Base-by-base conservation (phyloP, 1,140 invertebrate genomes). In the Chironomus striatipennis region DNA sequence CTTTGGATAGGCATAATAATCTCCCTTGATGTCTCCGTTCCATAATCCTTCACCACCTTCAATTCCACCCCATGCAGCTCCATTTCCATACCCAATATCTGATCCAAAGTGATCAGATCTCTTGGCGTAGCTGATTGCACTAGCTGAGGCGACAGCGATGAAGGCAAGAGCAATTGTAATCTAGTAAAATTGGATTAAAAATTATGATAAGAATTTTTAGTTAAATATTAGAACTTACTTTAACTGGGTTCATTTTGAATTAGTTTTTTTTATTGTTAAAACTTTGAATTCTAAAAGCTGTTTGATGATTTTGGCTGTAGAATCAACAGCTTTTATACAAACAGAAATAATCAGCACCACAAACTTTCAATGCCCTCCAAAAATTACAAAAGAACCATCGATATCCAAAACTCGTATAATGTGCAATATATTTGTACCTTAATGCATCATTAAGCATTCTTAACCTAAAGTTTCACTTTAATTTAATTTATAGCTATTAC, bases 1-100 rank as follows among this genome's bases (percentile, higher is more conserved):
- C 76, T 87, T 86, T 75, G 89, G 90, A 81, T 89, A 80, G 17
- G 82, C 77, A 81, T 83, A 79, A 47, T 82, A 74, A 76, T 76
- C 75, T 57, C n/a, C 24, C 24, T 34, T 34, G 5, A 34, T 5
- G 5, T 34, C 24, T 2, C 24, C 24, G 24, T 34, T 34, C 24
- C 24, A 15, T 65, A 21, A 65, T n/a, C 74, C 12, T 75, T 17
- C 24, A 34, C 24, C 24, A 2, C 24, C 24, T 34, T 34, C 24
- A 34, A 34, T 34, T 34, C 24, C n/a, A n/a, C n/a, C n/a, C n/a
- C n/a, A n/a, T n/a, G n/a, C n/a, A n/a, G n/a, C n/a, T n/a, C 5
- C 24, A 34, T 5, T 34, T 34, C 24, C 24, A 34, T 34, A 34
- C 5, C 24, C 24, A 34, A 1, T 34, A 5, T 5, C 24, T 57